Base-by-base conservation (phyloP, 2,888 invertebrate species). In the Calliscelio sp. region DNA sequence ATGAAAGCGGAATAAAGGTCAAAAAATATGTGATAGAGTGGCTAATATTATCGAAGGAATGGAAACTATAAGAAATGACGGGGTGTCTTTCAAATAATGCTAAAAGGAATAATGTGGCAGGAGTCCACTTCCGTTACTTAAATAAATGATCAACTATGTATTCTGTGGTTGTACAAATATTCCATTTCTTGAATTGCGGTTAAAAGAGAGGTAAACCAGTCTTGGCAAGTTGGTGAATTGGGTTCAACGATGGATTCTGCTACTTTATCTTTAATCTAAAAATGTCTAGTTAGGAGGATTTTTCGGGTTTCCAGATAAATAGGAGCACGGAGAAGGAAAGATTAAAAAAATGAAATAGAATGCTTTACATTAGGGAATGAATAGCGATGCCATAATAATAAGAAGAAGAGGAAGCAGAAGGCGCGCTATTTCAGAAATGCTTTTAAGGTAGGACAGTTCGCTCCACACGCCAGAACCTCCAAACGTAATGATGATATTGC, bases 321-420 rank as follows among this genome's bases (percentile, higher is more conserved):
- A 68, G n/a, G 10, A 81, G 53, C 38, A 46, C 24, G 18, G 35
- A 44, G 28, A 24, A 41, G 16, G 32, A 59, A 25, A 74, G 61
- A 46, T 74, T 68, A 65, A 79, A 81, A 80, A 75, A 68, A 80
- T 73, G 73, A 81, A 81, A 75, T 66, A 81, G 75, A 81, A 74
- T 63, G 68, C 46, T 70, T 68, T 81, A 63, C 81, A 81, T 81
- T 81, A 75, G 20, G 68, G 41, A 81, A 81, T 81, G 81, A 81
- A 81, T 81, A 53, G 66, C 38, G 61, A 74, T 51, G 53, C 32
- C 28, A 28, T 28, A 28, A 28, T 28, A 28, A 28, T 66, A 35
- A 61, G 61, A 46, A n/a, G n/a, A n/a, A 59, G 53, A 81, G 51
- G 28, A 28, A 32, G 51, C 22, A 51, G 57, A 73, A 66, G 20